Evolutionary conservation across 2,888 invertebrate genomes (phyloP).

Genomic region (Heteromurus nitidus): DNA sequence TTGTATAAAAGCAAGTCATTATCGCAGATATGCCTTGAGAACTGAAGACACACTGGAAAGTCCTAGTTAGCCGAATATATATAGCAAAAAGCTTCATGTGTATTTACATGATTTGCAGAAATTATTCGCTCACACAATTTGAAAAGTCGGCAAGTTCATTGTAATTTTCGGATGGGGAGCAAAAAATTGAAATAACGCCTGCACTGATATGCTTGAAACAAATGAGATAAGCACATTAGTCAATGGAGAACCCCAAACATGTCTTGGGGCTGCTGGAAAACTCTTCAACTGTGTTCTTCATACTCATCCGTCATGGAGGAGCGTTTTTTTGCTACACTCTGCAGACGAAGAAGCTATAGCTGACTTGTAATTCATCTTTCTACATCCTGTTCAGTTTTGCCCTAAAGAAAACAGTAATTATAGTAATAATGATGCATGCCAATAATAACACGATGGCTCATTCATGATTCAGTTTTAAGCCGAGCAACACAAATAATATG

Average conservation of each 20-base stretch:
- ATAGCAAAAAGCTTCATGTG: no score
- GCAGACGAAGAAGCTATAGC: no score
- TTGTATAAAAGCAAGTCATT: no score
- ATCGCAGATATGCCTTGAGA: no score
- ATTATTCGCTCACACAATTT: neutral
- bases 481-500: no score
- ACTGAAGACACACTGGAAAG: no score
- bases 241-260: constrained; percentile 27
- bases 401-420: constrained; percentile 44
- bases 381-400: constrained; percentile 45
- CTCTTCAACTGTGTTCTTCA: neutral
- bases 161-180: neutral
- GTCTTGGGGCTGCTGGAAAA: constrained; percentile 32
- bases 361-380: neutral
- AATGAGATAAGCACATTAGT: constrained; percentile 14
- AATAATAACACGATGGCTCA: constrained; percentile 46
- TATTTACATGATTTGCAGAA: no score
- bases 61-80: no score
- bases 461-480: constrained; percentile 32
- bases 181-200: neutral
- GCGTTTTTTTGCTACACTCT: neutral
- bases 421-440: constrained; percentile 53
- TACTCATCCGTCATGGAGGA: neutral
- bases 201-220: neutral
- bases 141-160: constrained; percentile 32